A percentile compares a stretch with the other conserved stretches of the same genome.
Conservation (phyloP, 2,888 invertebrate genomes). For the Athalia circularis region DNA sequence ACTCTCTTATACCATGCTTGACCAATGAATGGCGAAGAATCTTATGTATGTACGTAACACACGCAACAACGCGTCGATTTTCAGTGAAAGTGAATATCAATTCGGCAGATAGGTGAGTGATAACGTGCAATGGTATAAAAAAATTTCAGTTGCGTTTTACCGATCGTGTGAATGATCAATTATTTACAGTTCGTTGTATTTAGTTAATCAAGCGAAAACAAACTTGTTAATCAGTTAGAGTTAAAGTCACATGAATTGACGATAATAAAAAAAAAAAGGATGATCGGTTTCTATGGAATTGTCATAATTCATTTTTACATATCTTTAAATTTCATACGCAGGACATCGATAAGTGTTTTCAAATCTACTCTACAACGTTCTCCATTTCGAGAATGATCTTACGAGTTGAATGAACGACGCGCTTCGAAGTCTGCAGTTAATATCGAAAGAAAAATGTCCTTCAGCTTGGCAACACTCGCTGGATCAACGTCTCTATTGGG, state of each 20-base stretch:
- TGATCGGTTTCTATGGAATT: no score
- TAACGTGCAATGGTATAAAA: background rate
- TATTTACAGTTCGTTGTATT: no score
- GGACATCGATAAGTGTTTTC: background rate
- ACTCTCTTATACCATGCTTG: background rate
- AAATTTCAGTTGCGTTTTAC: background rate
- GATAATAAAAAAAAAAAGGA: no score
- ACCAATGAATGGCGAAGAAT: background rate
- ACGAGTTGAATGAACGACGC: slow-evolving; percentile 9
- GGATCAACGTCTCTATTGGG: slow-evolving; percentile 77
- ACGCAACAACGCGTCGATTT: slow-evolving; percentile 4
- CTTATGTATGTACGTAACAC: background rate
- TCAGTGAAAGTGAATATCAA: slow-evolving; percentile 32
- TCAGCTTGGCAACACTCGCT: slow-evolving; percentile 73
- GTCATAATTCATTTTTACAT: no score
- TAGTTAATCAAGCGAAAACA: no score
- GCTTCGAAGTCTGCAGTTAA: slow-evolving; percentile 37
- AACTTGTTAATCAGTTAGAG: no score
- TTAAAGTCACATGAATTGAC: no score
- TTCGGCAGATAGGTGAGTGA: slow-evolving; percentile 30
- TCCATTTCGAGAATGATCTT: slow-evolving; percentile 1
- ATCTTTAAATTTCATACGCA: no score
- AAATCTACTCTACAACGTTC: background rate
- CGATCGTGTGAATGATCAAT: no score
- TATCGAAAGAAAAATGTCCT: slow-evolving; percentile 69